Evolutionary conservation across 2,113 vertebrate species (phyloP).

Genomic region (Manacus vitellinus): DNA sequence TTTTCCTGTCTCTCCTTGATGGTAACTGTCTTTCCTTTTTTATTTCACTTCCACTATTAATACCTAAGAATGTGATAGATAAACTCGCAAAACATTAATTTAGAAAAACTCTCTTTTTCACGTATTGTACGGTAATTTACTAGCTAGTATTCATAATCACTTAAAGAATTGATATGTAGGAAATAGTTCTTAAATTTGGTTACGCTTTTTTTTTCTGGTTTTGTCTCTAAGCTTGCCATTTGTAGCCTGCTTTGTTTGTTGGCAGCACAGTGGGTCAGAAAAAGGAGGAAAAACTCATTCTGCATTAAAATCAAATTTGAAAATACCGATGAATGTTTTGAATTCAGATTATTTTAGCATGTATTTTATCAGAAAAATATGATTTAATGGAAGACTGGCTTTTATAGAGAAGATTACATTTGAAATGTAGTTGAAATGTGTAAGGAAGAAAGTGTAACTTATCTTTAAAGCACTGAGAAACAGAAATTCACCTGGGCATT

Average conservation of each 20-base stretch:
- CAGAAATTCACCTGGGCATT: background rate
- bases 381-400: background rate
- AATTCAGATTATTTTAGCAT: background rate
- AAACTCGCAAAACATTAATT: background rate
- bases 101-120: background rate
- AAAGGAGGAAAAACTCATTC: constrained; percentile 15
- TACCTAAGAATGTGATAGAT: background rate
- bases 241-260: background rate
- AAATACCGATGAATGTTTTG: background rate
- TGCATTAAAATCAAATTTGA: background rate
- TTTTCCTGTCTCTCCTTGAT: background rate
- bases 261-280: background rate
- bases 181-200: background rate
- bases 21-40: background rate
- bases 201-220: background rate
- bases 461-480: background rate
- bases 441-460: background rate
- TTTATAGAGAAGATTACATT: background rate
- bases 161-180: background rate
- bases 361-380: background rate
- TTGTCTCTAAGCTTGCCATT: background rate
- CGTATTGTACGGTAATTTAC: background rate
- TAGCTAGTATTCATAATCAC: background rate
- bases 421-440: background rate
- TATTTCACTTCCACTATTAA: background rate